Conservation (phyloP, 2,797 vertebrate species). For the Prunella strophiata region DNA sequence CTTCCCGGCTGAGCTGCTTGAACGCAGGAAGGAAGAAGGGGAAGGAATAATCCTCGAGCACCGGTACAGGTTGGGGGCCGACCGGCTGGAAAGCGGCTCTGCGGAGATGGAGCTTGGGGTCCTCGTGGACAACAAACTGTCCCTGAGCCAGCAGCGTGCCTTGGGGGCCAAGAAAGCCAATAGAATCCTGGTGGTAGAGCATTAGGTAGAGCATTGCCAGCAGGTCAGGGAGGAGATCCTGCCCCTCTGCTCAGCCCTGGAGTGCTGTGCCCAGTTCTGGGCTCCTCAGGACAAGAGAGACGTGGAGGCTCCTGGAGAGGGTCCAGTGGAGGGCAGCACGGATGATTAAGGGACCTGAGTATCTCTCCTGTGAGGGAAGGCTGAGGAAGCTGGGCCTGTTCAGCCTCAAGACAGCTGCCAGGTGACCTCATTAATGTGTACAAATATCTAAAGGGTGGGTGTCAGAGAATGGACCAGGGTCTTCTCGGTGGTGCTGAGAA, state of each 20-base stretch:
- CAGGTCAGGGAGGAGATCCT: background rate
- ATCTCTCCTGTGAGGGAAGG: background rate
- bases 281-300: background rate
- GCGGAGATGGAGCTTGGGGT: background rate
- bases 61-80: background rate
- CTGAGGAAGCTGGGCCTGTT: background rate
- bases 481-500: background rate
- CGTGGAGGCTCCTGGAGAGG: fast-evolving
- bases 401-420: background rate
- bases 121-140: background rate
- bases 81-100: background rate
- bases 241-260: background rate
- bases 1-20: background rate
- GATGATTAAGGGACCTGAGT: background rate
- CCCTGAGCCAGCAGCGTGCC: background rate
- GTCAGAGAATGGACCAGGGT: background rate
- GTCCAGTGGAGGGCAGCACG: background rate
- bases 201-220: background rate
- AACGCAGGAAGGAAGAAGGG: background rate
- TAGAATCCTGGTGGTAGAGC: background rate
- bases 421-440: background rate
- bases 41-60: background rate
- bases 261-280: background rate
- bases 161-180: background rate
- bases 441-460: background rate